These are phyloP conservation scores for Tetheella fluctuosa DNA, from an alignment of 2,888 invertebrate species.

Conservation along the genomic window DNA sequence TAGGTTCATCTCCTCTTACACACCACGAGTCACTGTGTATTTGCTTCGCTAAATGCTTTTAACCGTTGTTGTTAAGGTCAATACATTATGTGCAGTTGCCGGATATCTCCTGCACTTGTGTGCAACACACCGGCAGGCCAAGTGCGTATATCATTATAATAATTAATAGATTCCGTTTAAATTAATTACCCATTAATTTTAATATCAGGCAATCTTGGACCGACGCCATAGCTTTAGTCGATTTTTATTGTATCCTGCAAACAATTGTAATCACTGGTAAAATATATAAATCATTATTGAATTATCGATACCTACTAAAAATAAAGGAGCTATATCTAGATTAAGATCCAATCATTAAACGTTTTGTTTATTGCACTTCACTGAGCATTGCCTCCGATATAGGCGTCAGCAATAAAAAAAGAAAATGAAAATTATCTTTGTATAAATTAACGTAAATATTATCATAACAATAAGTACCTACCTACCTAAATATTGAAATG, in stretches of 20 bases:
- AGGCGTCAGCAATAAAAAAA: no score
- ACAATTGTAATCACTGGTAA: slow-evolving; percentile 30
- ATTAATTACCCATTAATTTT: slow-evolving; percentile 62
- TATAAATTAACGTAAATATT: no score
- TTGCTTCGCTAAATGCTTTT: slow-evolving; percentile 64
- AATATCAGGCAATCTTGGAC: slow-evolving; percentile 54
- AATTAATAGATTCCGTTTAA: slow-evolving; percentile 49
- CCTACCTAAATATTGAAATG: no score
- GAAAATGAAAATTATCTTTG: no score
- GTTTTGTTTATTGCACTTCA: no score
- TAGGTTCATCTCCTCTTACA: slow-evolving; percentile 39
- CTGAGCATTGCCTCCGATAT: no score
- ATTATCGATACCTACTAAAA: background rate
- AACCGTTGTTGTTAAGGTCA: slow-evolving; percentile 70
- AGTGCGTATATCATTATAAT: slow-evolving; percentile 39
- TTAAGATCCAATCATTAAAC: background rate
- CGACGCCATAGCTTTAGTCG: slow-evolving; percentile 51
- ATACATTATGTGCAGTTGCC: slow-evolving; percentile 55
- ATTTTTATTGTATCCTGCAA: slow-evolving; percentile 35
- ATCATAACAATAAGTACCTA: no score
- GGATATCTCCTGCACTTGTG: slow-evolving; percentile 41
- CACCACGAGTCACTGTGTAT: slow-evolving; percentile 47
- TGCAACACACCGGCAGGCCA: slow-evolving; percentile 45
- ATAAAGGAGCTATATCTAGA: background rate
- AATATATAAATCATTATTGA: background rate